Conservation (phyloP, 2,888 invertebrate species). For the Nomada ferruginata region DNA sequence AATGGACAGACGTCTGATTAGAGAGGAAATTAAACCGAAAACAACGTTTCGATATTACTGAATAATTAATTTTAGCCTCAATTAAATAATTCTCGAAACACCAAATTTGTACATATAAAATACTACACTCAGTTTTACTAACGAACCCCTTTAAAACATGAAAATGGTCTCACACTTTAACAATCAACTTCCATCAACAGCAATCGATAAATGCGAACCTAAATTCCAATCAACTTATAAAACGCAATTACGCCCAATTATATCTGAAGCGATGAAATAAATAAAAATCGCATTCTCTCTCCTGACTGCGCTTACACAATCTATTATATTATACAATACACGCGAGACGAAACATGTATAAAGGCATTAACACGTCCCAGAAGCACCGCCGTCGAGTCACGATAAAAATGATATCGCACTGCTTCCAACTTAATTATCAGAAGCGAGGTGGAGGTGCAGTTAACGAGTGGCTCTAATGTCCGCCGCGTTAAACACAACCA, state of each 20-base stretch:
- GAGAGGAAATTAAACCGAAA: too few species aligned
- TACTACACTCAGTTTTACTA: too few species aligned
- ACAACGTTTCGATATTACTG: too few species aligned
- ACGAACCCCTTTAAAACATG: too few species aligned
- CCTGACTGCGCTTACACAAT: neutral
- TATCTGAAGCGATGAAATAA: constrained; percentile 4
- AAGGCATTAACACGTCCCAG: constrained; percentile 16
- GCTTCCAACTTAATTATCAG: constrained; percentile 45
- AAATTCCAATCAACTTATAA: neutral
- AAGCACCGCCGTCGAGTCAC: constrained; percentile 29
- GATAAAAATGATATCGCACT: constrained; percentile 36
- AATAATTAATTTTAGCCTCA: too few species aligned
- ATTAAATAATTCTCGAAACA: too few species aligned
- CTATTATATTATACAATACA: constrained; percentile 18
- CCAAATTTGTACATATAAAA: too few species aligned
- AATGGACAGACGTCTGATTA: too few species aligned
- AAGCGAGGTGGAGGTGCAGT: constrained; percentile 26
- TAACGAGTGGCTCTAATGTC: constrained; percentile 33
- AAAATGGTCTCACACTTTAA: too few species aligned
- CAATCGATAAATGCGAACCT: neutral
- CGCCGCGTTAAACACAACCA: constrained; percentile 2
- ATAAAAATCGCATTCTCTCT: neutral
- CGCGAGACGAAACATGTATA: constrained; percentile 5
- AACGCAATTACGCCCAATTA: constrained; percentile 1
- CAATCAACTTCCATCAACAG: neutral